Conservation (phyloP, 1,140 invertebrate genomes). For the Drosophila takahashii region DNA sequence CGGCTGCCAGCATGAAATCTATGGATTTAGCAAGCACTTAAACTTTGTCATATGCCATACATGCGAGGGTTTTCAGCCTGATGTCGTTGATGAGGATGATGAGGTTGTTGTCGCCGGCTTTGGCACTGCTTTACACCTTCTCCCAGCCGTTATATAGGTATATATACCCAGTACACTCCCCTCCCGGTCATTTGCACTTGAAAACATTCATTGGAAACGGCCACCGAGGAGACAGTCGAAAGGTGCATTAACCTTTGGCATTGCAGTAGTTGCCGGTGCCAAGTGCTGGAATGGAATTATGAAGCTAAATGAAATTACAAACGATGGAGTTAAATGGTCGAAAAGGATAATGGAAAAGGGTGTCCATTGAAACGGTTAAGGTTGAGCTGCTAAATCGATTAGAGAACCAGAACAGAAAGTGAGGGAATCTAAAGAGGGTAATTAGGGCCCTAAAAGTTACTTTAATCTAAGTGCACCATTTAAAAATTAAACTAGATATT, state of each 20-base stretch:
- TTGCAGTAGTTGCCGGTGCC: slow-evolving; percentile 31
- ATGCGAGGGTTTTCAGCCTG: slow-evolving; percentile 9
- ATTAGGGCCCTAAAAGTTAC: neutral
- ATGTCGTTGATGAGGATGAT: slow-evolving; percentile 43
- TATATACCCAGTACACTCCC: neutral
- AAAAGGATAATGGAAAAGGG: neutral
- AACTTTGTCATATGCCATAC: slow-evolving; percentile 74
- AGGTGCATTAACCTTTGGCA: slow-evolving; percentile 75
- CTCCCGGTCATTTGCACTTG: slow-evolving; percentile 65
- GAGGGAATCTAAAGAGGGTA: neutral
- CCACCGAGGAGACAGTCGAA: slow-evolving; percentile 61
- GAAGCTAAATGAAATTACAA: slow-evolving; percentile 31
- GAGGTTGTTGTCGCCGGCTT: slow-evolving; percentile 43
- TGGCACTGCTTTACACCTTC: slow-evolving; percentile 57
- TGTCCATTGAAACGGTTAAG: slow-evolving; percentile 12
- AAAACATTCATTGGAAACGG: slow-evolving; percentile 54
- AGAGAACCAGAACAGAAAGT: neutral
- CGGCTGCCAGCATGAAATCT: slow-evolving; percentile 79
- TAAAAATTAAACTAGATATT: no score
- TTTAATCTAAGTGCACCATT: neutral
- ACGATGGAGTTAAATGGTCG: slow-evolving; percentile 24
- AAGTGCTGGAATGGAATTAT: slow-evolving; percentile 37
- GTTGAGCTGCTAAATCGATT: slow-evolving; percentile 11
- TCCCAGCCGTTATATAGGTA: neutral
- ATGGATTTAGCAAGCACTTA: slow-evolving; percentile 82